These are phyloP conservation scores for Halcyon smyrnensis DNA, from an alignment of 2,797 vertebrate species.

Conservation along the genomic window DNA sequence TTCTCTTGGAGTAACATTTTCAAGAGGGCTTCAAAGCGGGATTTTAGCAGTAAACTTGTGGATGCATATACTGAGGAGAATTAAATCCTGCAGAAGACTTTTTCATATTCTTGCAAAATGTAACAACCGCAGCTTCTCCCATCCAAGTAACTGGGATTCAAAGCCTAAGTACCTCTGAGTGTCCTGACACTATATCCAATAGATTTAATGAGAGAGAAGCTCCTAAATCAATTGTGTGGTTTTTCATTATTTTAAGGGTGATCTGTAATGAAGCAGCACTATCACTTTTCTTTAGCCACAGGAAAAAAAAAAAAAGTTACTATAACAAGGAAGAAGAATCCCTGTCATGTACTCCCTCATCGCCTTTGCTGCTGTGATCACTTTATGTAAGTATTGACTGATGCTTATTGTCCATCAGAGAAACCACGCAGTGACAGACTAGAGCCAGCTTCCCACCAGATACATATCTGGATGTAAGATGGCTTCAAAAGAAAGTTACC, in stretches of 20 bases:
- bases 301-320: too few relatives aligned
- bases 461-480: accelerated
- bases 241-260: not conserved
- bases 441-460: not conserved
- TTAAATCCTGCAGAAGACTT: not conserved
- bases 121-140: not conserved
- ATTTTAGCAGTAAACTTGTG: not conserved
- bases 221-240: not conserved
- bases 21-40: not conserved
- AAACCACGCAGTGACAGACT: not conserved
- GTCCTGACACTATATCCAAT: not conserved
- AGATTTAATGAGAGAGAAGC: not conserved
- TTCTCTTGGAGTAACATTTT: not conserved
- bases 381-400: accelerated
- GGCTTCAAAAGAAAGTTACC: not conserved
- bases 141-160: not conserved
- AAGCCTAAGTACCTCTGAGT: not conserved
- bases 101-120: not conserved
- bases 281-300: not conserved
- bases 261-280: not conserved
- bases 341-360: not conserved
- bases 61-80: not conserved
- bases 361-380: not conserved
- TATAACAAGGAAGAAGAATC: not conserved
- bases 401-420: not conserved